Base-by-base conservation (phyloP, 2,888 invertebrate species). In the Toxonevra muliebris region DNA sequence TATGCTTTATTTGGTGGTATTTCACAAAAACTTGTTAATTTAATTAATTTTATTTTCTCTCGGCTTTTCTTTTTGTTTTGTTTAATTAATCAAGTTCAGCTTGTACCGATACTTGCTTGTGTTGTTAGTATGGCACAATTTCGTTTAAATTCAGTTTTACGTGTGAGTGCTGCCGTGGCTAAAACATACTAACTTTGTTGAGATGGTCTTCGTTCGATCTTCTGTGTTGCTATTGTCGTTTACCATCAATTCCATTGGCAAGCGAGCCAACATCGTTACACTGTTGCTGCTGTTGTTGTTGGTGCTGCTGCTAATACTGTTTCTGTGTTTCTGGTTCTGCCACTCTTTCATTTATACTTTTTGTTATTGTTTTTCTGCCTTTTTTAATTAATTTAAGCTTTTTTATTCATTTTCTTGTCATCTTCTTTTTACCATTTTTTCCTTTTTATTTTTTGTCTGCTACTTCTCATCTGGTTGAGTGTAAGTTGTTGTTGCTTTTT, bases 101-200 rank as follows among this genome's bases (percentile, higher is more conserved):
- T 30, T 30, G 30, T 30, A 30, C 30, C 7, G 30, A 2, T 2
- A 7, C 30, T 7, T 30, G 30, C 30, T 30, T 30, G 8, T 61
- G 58, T 17, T n/a, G 48, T 30, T 15, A 41, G 42, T 54, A 54
- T 65, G 53, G 62, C 65, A 61, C 66, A 61, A 66, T 54, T 66
- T 61, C 42, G n/a, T 54, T 54, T 45, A 58, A 65, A 65, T 52
- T 41, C 17, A 66, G 66, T 66, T 66, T 66, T 48, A 13, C 50
- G 50, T 48, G 50, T 15, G 50, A 48, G 50, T 48, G 50, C 15
- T 48, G 50, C 50, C 61, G 66, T 66, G 61, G 61, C 66, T 45
- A 66, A 66, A 66, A 54, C 61, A 42, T 60, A 66, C 66, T 66
- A 66, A 61, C 66, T 2, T n/a, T n/a, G 15, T 48, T 30, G 30